Percentiles rank a stretch among this genome's conserved stretches.
Evolutionary conservation across 2,888 invertebrate genomes (phyloP).

Genomic region (Tenthredo livida): DNA sequence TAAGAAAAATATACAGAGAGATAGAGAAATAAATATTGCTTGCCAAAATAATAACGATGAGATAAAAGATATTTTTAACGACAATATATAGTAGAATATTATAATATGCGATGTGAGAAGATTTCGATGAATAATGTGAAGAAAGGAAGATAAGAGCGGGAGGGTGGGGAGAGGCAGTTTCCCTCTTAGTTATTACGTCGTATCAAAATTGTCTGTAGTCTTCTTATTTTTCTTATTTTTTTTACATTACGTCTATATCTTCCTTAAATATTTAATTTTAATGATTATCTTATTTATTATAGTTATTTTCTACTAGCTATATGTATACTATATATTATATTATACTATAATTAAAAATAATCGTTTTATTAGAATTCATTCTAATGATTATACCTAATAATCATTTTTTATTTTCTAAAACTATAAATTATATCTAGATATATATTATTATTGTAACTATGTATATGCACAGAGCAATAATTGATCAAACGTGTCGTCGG

Average conservation of each 20-base stretch:
- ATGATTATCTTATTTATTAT: not conserved
- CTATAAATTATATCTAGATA: not conserved
- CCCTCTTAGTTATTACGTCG: not conserved
- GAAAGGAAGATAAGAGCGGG: constrained; percentile 54
- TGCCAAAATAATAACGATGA: constrained; percentile 68
- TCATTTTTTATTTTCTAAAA: constrained; percentile 57
- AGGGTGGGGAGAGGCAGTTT: not conserved
- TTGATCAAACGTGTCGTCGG: constrained; percentile 62
- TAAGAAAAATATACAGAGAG: constrained; percentile 42
- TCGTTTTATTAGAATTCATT: not conserved
- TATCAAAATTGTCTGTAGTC: not conserved
- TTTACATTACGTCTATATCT: not conserved
- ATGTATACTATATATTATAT: too few relatives aligned
- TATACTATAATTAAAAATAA: not conserved
- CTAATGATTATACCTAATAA: not conserved
- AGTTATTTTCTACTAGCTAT: not conserved
- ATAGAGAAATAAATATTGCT: constrained; percentile 58
- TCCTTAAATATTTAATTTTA: not conserved
- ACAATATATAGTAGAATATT: constrained; percentile 65
- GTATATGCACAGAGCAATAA: constrained; percentile 68
- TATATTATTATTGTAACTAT: not conserved
- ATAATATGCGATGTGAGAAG: constrained; percentile 45
- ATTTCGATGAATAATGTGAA: constrained; percentile 43
- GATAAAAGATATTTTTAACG: constrained; percentile 70
- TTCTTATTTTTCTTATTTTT: not conserved